These are phyloP conservation scores for Melanaphis sacchari DNA, from an alignment of 1,140 invertebrate species.

Conservation along the genomic window DNA sequence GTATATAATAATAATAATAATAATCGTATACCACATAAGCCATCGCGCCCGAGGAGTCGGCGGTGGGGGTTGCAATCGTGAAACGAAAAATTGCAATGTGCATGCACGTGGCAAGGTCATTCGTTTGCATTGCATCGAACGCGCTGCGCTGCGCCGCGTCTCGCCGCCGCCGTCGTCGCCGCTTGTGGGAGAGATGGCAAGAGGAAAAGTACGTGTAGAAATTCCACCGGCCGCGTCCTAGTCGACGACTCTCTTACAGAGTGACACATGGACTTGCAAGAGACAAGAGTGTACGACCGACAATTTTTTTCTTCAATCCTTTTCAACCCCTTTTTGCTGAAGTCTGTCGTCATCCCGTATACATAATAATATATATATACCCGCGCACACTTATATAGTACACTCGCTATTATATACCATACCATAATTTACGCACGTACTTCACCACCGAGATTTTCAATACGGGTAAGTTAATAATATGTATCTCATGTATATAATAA, in stretches of 20 bases:
- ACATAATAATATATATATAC: not conserved
- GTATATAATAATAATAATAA: not conserved
- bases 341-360: not conserved
- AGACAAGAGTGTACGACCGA: not conserved
- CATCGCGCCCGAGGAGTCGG: not conserved
- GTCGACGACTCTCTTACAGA: not conserved
- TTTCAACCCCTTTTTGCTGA: not conserved
- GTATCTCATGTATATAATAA: not conserved
- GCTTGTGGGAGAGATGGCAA: not conserved
- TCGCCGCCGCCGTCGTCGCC: not conserved
- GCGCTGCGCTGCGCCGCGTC: not conserved
- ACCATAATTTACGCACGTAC: not conserved
- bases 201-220: not conserved
- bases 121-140: not conserved
- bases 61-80: conserved; percentile 15
- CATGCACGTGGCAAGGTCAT: conserved; percentile 48
- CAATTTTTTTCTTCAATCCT: not conserved
- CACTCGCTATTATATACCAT: not conserved
- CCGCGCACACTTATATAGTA: not conserved
- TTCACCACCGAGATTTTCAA: not conserved
- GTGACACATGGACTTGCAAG: not conserved
- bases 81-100: conserved; percentile 41
- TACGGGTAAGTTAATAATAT: not conserved
- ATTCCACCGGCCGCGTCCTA: conserved; percentile 12
- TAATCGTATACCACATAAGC: not conserved